Base-by-base conservation (phyloP, 1,140 invertebrate genomes). In the Lycorma delicatula region DNA sequence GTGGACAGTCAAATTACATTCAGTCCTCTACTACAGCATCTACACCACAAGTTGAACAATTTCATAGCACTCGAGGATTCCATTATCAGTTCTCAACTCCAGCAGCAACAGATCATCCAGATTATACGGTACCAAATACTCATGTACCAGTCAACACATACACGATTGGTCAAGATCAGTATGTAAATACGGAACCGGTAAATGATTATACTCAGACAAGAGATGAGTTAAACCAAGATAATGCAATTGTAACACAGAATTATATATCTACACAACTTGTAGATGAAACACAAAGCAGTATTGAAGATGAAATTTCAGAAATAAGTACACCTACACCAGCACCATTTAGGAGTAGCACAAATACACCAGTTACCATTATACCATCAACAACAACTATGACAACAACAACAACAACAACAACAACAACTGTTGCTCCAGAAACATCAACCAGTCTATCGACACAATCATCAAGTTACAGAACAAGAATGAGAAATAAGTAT, bases 401-500 rank as follows among this genome's bases (percentile, higher is more conserved):
- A 3, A 50, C 58, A 34, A 46, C 59, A 23, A 54, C 54, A 31
- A 20, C 48, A 50, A 29, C 56, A 9, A 26, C 57, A 7, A 54
- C 61, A 3, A 60, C 57, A 2, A 54, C 58, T 1, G 47, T 56
- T 2, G 64, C 61, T 4, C 52, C 59, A 1, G 56, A 60, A 1
- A 49, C 56, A 1, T 11, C 56, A 20, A 27, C 38, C 3, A 23
- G 58, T 16, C 1, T 52, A 7, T 31, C 64, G 1, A 41, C 56
- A 2, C 22, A 54, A 0, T 22, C 47, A 6, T 36, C 47, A 25
- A 11, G 20, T 2, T 44, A 44, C 11, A 25, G 26, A 34, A 16
- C 44, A 22, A 52, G 54, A 29, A 11, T 59, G 11, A 64, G 62
- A 29, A 62, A 55, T n/a, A 64, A 64, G 48, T 63, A 64, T 51